These are phyloP conservation scores for Andrena hattorfiana DNA, from an alignment of 2,888 invertebrate genomes.

Conservation along the genomic window DNA sequence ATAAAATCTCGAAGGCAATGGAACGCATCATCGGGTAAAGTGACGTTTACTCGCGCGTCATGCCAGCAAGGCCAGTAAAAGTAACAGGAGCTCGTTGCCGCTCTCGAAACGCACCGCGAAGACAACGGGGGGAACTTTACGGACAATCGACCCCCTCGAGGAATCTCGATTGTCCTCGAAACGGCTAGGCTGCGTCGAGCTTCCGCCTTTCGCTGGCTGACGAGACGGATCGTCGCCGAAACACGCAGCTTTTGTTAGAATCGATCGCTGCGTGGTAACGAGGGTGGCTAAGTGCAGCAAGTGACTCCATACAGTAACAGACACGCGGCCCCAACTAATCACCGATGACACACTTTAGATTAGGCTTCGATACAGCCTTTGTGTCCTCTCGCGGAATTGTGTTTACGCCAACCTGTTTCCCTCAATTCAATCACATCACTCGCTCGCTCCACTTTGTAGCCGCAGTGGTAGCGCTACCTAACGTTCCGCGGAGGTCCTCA, in stretches of 20 bases:
- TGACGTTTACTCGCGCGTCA: constrained; percentile 61
- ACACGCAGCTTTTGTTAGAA: too few species aligned
- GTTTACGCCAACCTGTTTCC: too few species aligned
- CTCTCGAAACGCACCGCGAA: constrained; percentile 49
- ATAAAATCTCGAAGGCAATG: constrained; percentile 38
- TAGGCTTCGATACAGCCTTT: too few species aligned
- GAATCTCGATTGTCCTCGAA: constrained; percentile 60
- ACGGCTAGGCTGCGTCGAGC: constrained; percentile 23
- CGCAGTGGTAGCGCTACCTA: too few species aligned
- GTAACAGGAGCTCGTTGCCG: constrained; percentile 68
- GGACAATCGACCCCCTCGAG: constrained; percentile 29
- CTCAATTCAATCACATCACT: too few species aligned
- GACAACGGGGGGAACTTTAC: constrained; percentile 48
- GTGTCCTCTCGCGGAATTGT: too few species aligned
- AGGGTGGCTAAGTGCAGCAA: too few species aligned
- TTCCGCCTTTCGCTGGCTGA: constrained; percentile 63
- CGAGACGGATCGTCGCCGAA: not conserved
- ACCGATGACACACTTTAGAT: too few species aligned
- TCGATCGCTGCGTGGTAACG: not conserved
- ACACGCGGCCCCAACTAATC: too few species aligned
- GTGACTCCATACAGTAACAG: too few species aligned
- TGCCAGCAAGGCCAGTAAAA: constrained; percentile 70
- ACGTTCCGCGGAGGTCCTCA: not conserved
- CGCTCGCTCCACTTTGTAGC: too few species aligned
- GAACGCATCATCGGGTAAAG: constrained; percentile 59